A percentile compares a stretch with the other conserved stretches of the same genome.
Evolutionary conservation across 2,113 vertebrate genomes (phyloP).

Genomic region (Gila orcuttii): DNA sequence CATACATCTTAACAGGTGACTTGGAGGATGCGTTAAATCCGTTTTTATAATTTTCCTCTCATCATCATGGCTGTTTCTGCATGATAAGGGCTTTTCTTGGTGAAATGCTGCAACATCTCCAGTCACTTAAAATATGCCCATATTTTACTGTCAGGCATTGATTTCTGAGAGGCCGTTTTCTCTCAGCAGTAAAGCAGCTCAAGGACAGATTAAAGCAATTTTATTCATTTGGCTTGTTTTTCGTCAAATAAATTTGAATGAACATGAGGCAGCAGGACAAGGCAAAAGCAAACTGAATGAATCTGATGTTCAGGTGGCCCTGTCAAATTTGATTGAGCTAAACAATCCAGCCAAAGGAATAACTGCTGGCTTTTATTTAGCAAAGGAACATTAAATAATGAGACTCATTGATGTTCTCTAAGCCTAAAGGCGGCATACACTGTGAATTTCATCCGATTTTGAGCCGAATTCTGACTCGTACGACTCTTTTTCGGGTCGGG

Average conservation of each 20-base stretch:
- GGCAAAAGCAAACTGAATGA: neutral
- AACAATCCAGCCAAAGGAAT: neutral
- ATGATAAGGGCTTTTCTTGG: conserved; percentile 57
- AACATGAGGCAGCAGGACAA: neutral
- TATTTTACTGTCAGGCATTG: conserved; percentile 55
- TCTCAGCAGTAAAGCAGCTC: conserved; percentile 8
- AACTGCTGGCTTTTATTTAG: neutral
- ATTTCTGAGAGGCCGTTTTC: conserved; percentile 38
- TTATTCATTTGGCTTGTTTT: conserved; percentile 13
- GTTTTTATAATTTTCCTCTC: conserved; percentile 60
- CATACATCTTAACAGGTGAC: conserved; percentile 58
- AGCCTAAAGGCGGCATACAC: too few species aligned
- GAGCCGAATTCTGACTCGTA: too few species aligned
- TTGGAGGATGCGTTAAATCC: conserved; percentile 52
- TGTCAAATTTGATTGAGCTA: neutral
- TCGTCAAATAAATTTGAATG: conserved; percentile 12
- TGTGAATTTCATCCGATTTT: too few species aligned
- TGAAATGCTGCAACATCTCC: conserved; percentile 20
- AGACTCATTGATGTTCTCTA: conserved; percentile 6
- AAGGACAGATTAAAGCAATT: conserved; percentile 49
- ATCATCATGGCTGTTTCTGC: conserved; percentile 61
- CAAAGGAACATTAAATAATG: neutral
- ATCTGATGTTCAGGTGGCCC: conserved; percentile 7
- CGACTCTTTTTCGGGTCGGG: too few species aligned
- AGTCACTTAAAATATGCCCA: conserved; percentile 54